Conservation (phyloP, 2,888 invertebrate genomes). For the Agapostemon virescens region DNA sequence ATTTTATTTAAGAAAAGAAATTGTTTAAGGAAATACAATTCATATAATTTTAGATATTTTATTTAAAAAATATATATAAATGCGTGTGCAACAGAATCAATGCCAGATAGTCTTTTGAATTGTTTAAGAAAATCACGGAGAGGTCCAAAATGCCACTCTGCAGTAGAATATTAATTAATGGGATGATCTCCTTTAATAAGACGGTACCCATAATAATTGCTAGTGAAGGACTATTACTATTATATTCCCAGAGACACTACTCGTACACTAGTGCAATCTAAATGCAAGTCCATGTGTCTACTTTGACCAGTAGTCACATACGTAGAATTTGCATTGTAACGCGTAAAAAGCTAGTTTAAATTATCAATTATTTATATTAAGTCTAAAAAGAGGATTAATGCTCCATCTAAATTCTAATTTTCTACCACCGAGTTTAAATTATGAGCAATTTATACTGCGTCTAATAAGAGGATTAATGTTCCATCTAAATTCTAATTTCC, state of each 20-base stretch:
- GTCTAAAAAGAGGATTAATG: background rate
- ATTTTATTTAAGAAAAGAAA: background rate
- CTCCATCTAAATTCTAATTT: background rate
- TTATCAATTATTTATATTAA: background rate
- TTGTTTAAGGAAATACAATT: background rate
- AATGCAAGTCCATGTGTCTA: no score
- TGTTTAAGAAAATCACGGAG: no score
- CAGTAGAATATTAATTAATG: background rate
- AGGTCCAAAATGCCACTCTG: background rate
- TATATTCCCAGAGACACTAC: no score
- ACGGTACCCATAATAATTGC: background rate
- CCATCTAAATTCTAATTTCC: slow-evolving; percentile 1
- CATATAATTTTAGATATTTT: background rate
- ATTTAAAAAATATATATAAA: background rate
- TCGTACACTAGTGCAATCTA: no score
- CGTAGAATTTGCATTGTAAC: background rate
- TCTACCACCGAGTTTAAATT: background rate
- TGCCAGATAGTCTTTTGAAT: no score
- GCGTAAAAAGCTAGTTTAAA: background rate
- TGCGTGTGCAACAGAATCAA: no score
- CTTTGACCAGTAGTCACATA: no score
- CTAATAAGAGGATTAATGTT: slow-evolving; percentile 1
- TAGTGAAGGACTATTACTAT: no score
- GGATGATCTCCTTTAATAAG: background rate
- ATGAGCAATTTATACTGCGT: background rate